Evolutionary conservation across 1,140 invertebrate species (phyloP).

Genomic region (Drosophila bipectinata): DNA sequence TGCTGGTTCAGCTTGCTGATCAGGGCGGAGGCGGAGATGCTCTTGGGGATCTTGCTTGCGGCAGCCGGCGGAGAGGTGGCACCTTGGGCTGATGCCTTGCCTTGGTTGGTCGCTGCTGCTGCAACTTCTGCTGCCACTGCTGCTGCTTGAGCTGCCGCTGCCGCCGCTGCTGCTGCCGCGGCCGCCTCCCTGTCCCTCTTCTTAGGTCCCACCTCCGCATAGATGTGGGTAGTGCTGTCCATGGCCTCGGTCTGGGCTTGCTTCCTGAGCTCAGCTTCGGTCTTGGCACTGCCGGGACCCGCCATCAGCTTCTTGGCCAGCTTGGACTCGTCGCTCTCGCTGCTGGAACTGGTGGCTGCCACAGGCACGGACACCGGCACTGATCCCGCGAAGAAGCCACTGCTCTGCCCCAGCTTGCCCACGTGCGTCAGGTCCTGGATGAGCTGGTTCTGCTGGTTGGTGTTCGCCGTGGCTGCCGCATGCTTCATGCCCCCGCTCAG

Average conservation of each 20-base stretch:
- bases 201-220: slow-evolving; percentile 78
- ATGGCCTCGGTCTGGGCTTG: slow-evolving; percentile 65
- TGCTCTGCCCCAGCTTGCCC: slow-evolving; percentile 55
- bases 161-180: slow-evolving; percentile 63
- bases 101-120: slow-evolving; percentile 61
- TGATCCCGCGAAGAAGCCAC: slow-evolving; percentile 50
- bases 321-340: slow-evolving; percentile 82
- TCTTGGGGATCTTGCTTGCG: slow-evolving; percentile 77
- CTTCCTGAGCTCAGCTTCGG: slow-evolving; percentile 54
- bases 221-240: slow-evolving; percentile 79
- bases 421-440: slow-evolving; percentile 79
- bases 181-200: slow-evolving; percentile 72
- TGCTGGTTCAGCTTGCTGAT: slow-evolving; percentile 70
- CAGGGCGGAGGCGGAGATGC: slow-evolving; percentile 67
- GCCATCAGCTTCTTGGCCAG: slow-evolving; percentile 75
- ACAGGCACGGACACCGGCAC: slow-evolving; percentile 27
- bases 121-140: slow-evolving; percentile 48
- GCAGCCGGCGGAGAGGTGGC: slow-evolving; percentile 30
- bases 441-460: slow-evolving; percentile 79
- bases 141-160: slow-evolving; percentile 47
- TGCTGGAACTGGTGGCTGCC: slow-evolving; percentile 35
- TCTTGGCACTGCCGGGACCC: slow-evolving; percentile 25
- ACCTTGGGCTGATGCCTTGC: background rate
- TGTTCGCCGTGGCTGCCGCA: slow-evolving; percentile 72
- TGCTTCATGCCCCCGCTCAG: slow-evolving; percentile 73